Conservation (phyloP, 1,140 invertebrate species). For the Caenorhabditis brenneri region DNA sequence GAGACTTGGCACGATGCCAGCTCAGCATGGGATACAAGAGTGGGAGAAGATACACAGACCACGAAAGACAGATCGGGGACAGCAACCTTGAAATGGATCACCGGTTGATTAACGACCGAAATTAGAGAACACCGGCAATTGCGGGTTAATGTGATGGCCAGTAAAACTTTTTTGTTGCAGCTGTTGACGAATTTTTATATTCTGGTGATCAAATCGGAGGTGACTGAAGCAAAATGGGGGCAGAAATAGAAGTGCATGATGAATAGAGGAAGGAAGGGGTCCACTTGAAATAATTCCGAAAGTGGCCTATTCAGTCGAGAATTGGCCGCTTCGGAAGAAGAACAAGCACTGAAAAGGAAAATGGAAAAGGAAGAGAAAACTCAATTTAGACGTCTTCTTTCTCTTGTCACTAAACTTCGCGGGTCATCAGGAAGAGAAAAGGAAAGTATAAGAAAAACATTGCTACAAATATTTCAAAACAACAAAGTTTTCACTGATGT, state of each 20-base stretch:
- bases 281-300: constrained; percentile 39
- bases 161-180: not conserved
- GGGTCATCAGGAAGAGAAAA: not conserved
- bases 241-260: constrained; percentile 22
- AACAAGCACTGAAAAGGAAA: constrained; percentile 19
- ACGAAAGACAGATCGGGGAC: not conserved
- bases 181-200: not conserved
- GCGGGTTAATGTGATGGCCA: not conserved
- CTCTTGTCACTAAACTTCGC: constrained; percentile 16
- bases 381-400: constrained; percentile 13
- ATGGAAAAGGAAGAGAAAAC: constrained; percentile 3
- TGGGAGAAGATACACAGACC: constrained; percentile 8
- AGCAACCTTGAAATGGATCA: constrained; percentile 16
- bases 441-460: too few species aligned
- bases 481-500: too few species aligned
- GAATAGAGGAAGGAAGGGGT: constrained; percentile 37
- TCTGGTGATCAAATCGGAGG: constrained; percentile 18
- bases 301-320: constrained; percentile 40
- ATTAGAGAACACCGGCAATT: constrained; percentile 7
- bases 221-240: not conserved
- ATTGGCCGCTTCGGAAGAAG: constrained; percentile 24
- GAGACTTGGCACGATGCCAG: constrained; percentile 11
- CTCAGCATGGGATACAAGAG: not conserved
- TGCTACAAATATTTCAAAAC: too few species aligned
- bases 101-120: constrained; percentile 5